phyloP scores from a whole-genome alignment of 2,797 vertebrate species.

The Squalus acanthias region DNA sequence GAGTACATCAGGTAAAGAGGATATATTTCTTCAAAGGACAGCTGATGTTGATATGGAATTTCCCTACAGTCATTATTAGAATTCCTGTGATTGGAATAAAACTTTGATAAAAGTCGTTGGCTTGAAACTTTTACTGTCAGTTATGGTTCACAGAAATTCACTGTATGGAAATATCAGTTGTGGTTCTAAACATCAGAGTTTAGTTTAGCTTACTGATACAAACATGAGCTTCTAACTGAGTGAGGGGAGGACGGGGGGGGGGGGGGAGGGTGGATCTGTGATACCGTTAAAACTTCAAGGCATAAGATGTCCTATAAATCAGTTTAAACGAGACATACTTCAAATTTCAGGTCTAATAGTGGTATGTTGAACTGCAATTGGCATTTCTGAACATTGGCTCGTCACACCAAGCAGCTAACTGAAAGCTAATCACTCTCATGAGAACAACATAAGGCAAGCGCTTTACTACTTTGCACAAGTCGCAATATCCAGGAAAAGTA shows the following conservation, averaged over 20 bases:
- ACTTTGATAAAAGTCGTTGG: neutral
- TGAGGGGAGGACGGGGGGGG: neutral
- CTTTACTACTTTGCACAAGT: neutral
- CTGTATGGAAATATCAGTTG: neutral
- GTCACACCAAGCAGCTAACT: neutral
- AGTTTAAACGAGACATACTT: neutral
- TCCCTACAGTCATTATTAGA: neutral
- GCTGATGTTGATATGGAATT: neutral
- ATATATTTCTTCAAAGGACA: neutral
- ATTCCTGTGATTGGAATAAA: neutral
- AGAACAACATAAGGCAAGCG: neutral
- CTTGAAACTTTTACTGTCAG: neutral
- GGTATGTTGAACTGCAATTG: slow-evolving; percentile 26
- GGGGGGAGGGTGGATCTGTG: neutral
- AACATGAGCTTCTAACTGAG: neutral
- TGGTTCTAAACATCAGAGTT: slow-evolving; percentile 9
- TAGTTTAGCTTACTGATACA: neutral
- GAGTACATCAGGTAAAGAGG: neutral
- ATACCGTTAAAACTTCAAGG: neutral
- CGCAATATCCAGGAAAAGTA: neutral
- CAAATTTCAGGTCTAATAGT: slow-evolving; percentile 12
- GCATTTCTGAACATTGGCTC: neutral
- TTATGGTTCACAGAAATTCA: neutral
- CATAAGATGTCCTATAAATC: slow-evolving; percentile 18
- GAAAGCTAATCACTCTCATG: neutral